Percentiles rank a stretch among this genome's conserved stretches.
Conservation (phyloP, 2,888 invertebrate genomes). For the Dichetophora obliterata region DNA sequence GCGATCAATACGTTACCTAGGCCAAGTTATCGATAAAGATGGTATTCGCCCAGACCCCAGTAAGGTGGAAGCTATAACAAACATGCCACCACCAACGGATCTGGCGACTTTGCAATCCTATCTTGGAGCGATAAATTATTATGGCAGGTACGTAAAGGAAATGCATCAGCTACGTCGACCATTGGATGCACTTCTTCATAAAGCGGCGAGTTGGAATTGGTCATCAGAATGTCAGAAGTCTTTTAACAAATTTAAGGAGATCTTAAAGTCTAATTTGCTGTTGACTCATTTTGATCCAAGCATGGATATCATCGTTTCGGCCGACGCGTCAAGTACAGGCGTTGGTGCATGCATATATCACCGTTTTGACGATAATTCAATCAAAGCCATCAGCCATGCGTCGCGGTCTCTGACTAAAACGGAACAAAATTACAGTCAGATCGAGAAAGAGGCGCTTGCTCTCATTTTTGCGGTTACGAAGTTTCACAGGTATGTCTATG, state of each 20-base stretch:
- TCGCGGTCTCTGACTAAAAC: slow-evolving; percentile 56
- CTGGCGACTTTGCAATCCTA: background rate
- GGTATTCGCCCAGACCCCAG: background rate
- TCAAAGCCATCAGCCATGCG: no score
- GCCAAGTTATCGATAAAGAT: background rate
- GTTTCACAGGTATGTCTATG: no score
- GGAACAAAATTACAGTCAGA: slow-evolving; percentile 60
- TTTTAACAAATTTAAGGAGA: no score
- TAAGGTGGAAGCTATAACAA: background rate
- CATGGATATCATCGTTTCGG: no score
- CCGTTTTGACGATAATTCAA: no score
- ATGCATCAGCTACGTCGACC: slow-evolving; percentile 1
- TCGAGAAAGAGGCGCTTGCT: slow-evolving; percentile 62
- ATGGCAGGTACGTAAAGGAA: background rate
- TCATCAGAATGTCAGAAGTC: no score
- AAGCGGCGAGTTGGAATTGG: background rate
- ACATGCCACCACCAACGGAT: background rate
- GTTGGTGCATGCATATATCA: no score
- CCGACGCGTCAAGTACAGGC: no score
- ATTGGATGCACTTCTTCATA: background rate
- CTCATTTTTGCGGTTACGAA: no score
- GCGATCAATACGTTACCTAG: background rate
- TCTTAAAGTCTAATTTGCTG: no score
- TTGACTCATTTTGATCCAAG: no score
- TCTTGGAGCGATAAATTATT: background rate